A percentile compares a stretch with the other conserved stretches of the same genome.
Evolutionary conservation across 2,113 vertebrate species (phyloP).

Genomic region (Percopsis transmontana): DNA sequence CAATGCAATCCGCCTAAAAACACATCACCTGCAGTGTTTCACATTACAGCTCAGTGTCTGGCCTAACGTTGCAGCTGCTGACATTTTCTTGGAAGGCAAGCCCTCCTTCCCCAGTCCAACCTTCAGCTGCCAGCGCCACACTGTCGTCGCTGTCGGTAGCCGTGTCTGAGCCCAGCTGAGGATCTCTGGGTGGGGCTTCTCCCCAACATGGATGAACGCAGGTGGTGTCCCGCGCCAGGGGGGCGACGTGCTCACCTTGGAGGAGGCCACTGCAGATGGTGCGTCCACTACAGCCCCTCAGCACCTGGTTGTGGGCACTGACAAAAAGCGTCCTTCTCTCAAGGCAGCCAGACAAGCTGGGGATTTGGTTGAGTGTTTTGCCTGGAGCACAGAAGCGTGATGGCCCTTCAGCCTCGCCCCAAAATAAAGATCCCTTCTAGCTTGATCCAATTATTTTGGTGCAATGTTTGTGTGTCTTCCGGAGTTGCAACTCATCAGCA

Average conservation of each 20-base stretch:
- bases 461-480: background rate
- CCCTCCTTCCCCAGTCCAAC: constrained; percentile 8
- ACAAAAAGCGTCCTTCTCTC: constrained; percentile 11
- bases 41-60: constrained; percentile 21
- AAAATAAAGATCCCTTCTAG: constrained; percentile 14
- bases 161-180: background rate
- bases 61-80: constrained; percentile 12
- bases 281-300: constrained; percentile 16
- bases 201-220: constrained; percentile 5
- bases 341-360: constrained; percentile 32
- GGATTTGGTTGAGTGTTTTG: constrained; percentile 33
- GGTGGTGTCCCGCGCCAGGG: constrained; percentile 15
- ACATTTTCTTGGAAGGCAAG: constrained; percentile 15
- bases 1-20: background rate
- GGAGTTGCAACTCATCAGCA: constrained; percentile 37
- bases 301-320: constrained; percentile 5
- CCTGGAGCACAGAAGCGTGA: constrained; percentile 28
- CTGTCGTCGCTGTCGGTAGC: constrained; percentile 4
- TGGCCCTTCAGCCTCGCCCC: constrained; percentile 40
- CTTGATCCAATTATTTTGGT: background rate
- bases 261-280: constrained; percentile 10
- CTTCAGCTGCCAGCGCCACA: constrained; percentile 35
- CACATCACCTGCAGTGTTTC: background rate
- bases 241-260: constrained; percentile 8
- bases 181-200: background rate